phyloP scores from a whole-genome alignment of 1,140 invertebrate genomes.

The Marisa cornuarietis region DNA sequence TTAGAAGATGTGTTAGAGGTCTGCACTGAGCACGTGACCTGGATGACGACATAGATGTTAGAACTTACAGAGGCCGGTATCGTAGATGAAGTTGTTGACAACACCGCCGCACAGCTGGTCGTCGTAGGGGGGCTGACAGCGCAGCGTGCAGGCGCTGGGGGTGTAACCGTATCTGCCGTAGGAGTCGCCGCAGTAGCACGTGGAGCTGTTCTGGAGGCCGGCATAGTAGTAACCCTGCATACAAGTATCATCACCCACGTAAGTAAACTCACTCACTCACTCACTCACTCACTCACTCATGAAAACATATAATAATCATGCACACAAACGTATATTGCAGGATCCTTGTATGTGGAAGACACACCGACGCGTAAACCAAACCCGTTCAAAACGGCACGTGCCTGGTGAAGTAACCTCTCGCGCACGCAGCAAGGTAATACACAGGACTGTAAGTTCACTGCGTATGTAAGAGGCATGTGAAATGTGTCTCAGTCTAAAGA shows the following conservation, averaged over 20 bases:
- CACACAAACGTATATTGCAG: no score
- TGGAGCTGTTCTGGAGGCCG: constrained; percentile 44
- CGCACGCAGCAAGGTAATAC: no score
- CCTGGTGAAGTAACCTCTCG: no score
- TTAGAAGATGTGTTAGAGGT: no score
- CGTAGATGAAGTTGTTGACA: constrained; percentile 40
- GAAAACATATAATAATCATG: no score
- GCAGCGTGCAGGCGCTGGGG: constrained; percentile 34
- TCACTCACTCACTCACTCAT: not conserved
- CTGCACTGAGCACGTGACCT: no score
- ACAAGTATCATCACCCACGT: not conserved
- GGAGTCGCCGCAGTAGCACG: constrained; percentile 54
- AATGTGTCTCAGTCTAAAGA: no score
- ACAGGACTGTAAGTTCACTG: no score
- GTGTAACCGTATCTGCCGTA: constrained; percentile 47
- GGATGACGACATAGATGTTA: not conserved
- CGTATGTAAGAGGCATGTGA: no score
- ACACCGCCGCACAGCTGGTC: constrained; percentile 43
- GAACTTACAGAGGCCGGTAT: constrained; percentile 48
- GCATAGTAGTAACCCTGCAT: constrained; percentile 48
- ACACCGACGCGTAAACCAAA: no score
- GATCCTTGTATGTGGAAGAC: no score
- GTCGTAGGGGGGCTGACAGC: constrained; percentile 38
- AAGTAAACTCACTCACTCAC: not conserved
- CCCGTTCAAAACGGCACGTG: no score